Conservation (phyloP, 2,888 invertebrate species). For the Tipula helvola region DNA sequence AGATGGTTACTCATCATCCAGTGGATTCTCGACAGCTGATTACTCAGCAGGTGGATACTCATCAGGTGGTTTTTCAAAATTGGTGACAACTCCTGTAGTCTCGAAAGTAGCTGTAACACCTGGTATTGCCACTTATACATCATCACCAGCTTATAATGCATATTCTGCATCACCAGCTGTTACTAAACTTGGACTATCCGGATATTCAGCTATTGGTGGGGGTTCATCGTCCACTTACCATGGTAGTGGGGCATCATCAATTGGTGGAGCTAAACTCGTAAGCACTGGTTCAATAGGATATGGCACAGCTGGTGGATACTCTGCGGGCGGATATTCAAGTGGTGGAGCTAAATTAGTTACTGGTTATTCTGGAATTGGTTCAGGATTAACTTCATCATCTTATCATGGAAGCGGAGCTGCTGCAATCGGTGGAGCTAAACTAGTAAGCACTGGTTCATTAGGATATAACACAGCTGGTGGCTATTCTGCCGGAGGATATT, state of each 20-base stretch:
- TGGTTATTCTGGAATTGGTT: neutral
- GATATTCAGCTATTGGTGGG: conserved; percentile 13
- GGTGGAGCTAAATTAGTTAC: neutral
- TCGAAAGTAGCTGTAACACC: conserved; percentile 24
- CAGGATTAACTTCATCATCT: neutral
- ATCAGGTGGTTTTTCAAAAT: conserved; percentile 9
- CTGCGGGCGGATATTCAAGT: neutral
- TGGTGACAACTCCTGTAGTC: conserved; percentile 9
- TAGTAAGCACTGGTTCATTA: neutral
- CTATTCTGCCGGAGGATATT: neutral
- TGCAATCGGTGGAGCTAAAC: conserved; percentile 14
- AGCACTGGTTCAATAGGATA: neutral
- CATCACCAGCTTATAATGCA: conserved; percentile 22
- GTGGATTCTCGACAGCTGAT: conserved; percentile 21
- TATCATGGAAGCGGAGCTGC: neutral
- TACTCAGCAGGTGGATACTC: conserved; percentile 13
- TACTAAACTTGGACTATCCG: conserved; percentile 16
- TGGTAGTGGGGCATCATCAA: conserved; percentile 9
- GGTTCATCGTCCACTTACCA: neutral
- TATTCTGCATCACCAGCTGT: conserved; percentile 17
- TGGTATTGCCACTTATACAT: conserved; percentile 26
- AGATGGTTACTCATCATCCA: conserved; percentile 36
- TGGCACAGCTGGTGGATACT: neutral
- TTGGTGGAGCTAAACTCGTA: conserved; percentile 15
- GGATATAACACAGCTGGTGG: neutral